Conservation (phyloP, 2,113 vertebrate species). For the Esox niger region DNA sequence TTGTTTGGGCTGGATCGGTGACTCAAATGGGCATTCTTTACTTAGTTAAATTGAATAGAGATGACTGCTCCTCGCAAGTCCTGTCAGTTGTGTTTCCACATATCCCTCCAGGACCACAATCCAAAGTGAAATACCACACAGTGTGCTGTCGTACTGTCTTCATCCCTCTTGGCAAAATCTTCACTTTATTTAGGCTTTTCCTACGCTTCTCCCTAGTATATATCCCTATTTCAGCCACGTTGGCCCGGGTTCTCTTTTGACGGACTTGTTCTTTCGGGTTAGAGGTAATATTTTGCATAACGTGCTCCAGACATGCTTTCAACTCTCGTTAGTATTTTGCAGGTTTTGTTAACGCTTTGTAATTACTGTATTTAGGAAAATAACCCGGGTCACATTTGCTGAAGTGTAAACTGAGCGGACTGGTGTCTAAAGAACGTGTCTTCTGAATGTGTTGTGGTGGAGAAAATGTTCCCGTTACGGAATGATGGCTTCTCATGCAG, state of each 20-base stretch:
- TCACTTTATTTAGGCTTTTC: constrained; percentile 65
- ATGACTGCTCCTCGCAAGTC: constrained; percentile 64
- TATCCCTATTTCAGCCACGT: constrained; percentile 65
- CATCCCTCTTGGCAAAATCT: constrained; percentile 71
- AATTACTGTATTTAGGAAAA: not conserved
- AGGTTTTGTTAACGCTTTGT: not conserved
- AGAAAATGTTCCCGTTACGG: not conserved
- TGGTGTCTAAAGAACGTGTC: not conserved
- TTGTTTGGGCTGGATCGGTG: constrained; percentile 50
- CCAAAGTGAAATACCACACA: constrained; percentile 71
- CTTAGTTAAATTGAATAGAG: constrained; percentile 65
- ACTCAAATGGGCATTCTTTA: constrained; percentile 54
- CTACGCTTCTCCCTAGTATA: constrained; percentile 62
- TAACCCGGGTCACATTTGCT: not conserved
- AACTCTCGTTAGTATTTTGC: constrained; percentile 14
- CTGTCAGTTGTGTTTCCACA: constrained; percentile 71
- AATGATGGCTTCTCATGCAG: not conserved
- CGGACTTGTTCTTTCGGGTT: constrained; percentile 52
- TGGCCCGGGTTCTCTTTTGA: constrained; percentile 63
- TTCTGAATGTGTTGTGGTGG: not conserved
- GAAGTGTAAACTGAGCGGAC: not conserved
- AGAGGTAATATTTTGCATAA: constrained; percentile 47
- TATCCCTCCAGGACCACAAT: constrained; percentile 65
- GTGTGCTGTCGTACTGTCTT: constrained; percentile 69
- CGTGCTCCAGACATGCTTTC: constrained; percentile 27